phyloP scores from a whole-genome alignment of 1,140 invertebrate genomes.

The Nebria ingens region DNA sequence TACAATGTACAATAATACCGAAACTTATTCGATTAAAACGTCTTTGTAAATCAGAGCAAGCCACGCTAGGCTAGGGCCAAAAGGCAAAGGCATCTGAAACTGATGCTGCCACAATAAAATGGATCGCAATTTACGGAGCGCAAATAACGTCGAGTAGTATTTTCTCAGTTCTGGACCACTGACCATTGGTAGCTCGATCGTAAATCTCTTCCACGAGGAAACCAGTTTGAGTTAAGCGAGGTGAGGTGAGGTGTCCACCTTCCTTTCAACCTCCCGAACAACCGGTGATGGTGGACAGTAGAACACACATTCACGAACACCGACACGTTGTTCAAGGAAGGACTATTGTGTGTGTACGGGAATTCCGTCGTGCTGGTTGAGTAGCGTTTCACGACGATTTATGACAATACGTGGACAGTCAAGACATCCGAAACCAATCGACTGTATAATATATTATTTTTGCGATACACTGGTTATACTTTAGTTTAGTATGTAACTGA shows the following conservation, averaged over 20 bases:
- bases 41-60: not conserved
- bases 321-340: not conserved
- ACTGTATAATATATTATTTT: not conserved
- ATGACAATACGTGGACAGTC: not conserved
- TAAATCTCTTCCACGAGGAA: not conserved
- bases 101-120: not conserved
- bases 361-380: not conserved
- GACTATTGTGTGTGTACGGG: not conserved
- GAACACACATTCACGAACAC: not conserved
- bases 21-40: constrained; percentile 4
- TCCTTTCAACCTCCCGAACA: too few relatives aligned
- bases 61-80: too few relatives aligned
- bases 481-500: not conserved
- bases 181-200: not conserved
- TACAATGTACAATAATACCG: too few relatives aligned
- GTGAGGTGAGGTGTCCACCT: not conserved
- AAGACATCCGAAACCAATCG: not conserved
- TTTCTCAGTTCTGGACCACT: not conserved
- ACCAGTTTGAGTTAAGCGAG: not conserved
- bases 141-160: constrained; percentile 1
- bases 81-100: too few relatives aligned
- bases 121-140: not conserved
- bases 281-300: too few relatives aligned
- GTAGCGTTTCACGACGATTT: not conserved
- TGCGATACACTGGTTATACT: not conserved